Evolutionary conservation across 2,888 invertebrate genomes (phyloP).

Genomic region (Sipunculus nudus): DNA sequence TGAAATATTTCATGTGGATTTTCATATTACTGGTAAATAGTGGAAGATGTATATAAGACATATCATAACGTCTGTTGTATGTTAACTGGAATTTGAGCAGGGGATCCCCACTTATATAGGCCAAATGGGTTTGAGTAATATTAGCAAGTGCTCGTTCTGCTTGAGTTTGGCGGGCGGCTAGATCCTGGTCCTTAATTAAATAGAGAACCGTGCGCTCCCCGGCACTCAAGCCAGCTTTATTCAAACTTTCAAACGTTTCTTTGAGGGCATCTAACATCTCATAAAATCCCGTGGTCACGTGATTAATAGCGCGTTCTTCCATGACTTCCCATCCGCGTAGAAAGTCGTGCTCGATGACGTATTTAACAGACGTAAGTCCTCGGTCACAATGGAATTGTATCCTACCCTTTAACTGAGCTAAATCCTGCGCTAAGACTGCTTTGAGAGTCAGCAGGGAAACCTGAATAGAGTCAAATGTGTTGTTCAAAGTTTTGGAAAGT

Average conservation of each 20-base stretch:
- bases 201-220: neutral
- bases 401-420: neutral
- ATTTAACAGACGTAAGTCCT: conserved; percentile 19
- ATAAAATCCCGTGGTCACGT: conserved; percentile 15
- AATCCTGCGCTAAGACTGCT: too few relatives aligned
- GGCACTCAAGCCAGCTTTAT: neutral
- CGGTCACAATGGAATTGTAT: conserved; percentile 12
- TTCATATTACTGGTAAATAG: neutral
- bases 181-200: neutral
- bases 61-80: conserved; percentile 15
- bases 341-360: conserved; percentile 21
- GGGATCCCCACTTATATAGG: conserved; percentile 11
- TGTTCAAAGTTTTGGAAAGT: too few relatives aligned
- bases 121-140: conserved; percentile 6
- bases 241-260: neutral
- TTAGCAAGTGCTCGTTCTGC: conserved; percentile 4
- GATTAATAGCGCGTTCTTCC: conserved; percentile 13
- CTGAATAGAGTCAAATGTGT: too few relatives aligned
- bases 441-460: too few relatives aligned
- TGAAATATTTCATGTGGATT: neutral
- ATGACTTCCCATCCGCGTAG: conserved; percentile 18
- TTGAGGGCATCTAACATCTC: neutral
- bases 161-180: neutral
- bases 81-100: conserved; percentile 7
- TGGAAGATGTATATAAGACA: conserved; percentile 1